Evolutionary conservation across 2,797 vertebrate genomes (phyloP).

Genomic region (Enteromius thamalakanensis): DNA sequence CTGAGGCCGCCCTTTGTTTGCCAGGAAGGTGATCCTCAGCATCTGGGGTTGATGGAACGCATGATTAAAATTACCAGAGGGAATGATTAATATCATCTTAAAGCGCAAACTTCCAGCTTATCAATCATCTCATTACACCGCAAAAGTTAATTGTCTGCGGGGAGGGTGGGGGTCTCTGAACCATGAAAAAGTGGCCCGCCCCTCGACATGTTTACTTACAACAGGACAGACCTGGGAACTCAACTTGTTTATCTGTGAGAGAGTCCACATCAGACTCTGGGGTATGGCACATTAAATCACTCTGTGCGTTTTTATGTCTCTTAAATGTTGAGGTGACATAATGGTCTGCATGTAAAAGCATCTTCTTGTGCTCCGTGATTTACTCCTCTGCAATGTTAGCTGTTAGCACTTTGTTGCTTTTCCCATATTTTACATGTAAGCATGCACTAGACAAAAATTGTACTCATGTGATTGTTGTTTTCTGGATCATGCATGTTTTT

Average conservation of each 20-base stretch:
- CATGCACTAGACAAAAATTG: background rate
- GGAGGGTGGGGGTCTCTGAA: constrained; percentile 94
- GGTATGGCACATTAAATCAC: constrained; percentile 23
- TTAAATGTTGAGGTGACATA: constrained; percentile 23
- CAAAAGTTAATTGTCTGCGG: constrained; percentile 97
- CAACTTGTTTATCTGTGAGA: constrained; percentile 75
- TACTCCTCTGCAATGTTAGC: background rate
- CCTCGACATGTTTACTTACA: constrained; percentile 99
- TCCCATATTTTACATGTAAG: background rate
- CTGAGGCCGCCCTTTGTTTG: constrained; percentile 96
- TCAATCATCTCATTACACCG: constrained; percentile 99
- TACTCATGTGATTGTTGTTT: background rate
- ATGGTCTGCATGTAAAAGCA: constrained; percentile 9
- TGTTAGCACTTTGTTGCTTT: background rate
- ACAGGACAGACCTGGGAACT: constrained; percentile 84
- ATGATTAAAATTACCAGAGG: constrained; percentile 99
- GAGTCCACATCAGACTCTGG: constrained; percentile 4
- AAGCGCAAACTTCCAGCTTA: constrained; percentile 99
- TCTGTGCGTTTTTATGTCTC: constrained; percentile 13
- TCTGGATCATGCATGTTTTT: background rate
- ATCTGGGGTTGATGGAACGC: constrained; percentile 99
- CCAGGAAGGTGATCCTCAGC: constrained; percentile 97
- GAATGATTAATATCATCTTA: constrained; percentile 99
- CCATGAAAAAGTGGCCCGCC: constrained; percentile 96
- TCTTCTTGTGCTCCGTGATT: constrained; percentile 11